A percentile compares a stretch with the other conserved stretches of the same genome.
These are phyloP conservation scores for Apis mellifera DNA, from an alignment of 1,140 invertebrate species.

Conservation along the genomic window DNA sequence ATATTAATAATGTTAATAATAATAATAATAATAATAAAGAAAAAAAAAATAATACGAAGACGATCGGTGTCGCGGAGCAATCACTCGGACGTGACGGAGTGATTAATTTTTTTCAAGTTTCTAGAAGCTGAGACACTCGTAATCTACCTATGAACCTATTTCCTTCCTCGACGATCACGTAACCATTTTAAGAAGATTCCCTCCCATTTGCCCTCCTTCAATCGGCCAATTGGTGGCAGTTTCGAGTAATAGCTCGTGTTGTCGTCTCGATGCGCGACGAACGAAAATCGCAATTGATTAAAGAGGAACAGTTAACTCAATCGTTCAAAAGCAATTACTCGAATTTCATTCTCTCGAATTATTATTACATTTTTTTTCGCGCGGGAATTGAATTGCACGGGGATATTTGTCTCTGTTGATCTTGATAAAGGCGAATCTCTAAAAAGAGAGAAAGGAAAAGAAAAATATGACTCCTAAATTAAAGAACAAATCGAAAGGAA, in stretches of 20 bases:
- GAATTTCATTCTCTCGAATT: background rate
- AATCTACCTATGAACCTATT: background rate
- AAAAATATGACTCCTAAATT: background rate
- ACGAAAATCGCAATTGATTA: background rate
- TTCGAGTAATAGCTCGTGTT: background rate
- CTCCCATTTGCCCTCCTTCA: background rate
- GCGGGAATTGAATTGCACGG: too few species aligned
- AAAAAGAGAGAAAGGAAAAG: too few species aligned
- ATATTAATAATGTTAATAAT: too few species aligned
- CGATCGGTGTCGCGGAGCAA: background rate
- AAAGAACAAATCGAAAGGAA: background rate
- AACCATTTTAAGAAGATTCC: background rate
- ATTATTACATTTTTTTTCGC: background rate
- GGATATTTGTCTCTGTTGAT: too few species aligned
- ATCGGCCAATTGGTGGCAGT: background rate
- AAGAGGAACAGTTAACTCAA: background rate
- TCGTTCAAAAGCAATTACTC: background rate
- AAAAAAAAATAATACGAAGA: background rate
- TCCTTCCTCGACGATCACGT: background rate
- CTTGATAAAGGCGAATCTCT: too few species aligned
- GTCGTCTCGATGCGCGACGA: background rate
- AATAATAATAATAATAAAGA: too few species aligned
- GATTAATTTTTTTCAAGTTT: background rate
- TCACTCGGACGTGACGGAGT: background rate
- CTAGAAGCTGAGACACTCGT: slow-evolving; percentile 1